Conservation (phyloP, 2,113 vertebrate genomes). For the Eleginops maclovinus region DNA sequence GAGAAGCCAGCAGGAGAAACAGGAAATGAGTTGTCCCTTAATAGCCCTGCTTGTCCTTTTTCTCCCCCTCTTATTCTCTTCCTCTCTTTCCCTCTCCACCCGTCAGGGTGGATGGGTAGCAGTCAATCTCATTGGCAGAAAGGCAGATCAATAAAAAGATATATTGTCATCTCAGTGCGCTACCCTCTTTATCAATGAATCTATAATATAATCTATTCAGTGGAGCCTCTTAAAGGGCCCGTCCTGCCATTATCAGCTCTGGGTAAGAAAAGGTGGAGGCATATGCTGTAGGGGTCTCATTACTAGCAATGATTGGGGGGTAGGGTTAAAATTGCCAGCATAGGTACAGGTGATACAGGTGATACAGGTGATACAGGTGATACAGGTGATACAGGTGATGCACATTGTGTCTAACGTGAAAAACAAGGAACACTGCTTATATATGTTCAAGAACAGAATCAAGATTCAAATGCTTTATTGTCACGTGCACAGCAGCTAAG, state of each 20-base stretch:
- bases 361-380: no score
- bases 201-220: slow-evolving; percentile 80
- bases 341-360: slow-evolving; percentile 59
- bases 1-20: slow-evolving; percentile 49
- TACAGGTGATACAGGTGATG: no score
- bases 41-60: slow-evolving; percentile 59
- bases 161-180: slow-evolving; percentile 79
- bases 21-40: slow-evolving; percentile 76
- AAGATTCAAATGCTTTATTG: no score
- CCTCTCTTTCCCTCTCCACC: slow-evolving; percentile 24
- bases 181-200: slow-evolving; percentile 85
- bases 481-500: no score
- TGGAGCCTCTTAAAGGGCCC: slow-evolving; percentile 74
- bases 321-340: neutral
- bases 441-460: slow-evolving; percentile 13
- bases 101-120: slow-evolving; percentile 69
- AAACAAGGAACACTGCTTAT: slow-evolving; percentile 30
- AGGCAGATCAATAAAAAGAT: slow-evolving; percentile 84
- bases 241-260: slow-evolving; percentile 44
- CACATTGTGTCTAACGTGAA: no score
- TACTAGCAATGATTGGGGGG: slow-evolving; percentile 48
- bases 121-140: slow-evolving; percentile 82
- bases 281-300: slow-evolving; percentile 41
- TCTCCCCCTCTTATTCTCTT: slow-evolving; percentile 15
- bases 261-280: slow-evolving; percentile 48